phyloP scores from a whole-genome alignment of 2,797 vertebrate genomes.

The Peromyscus attwateri region DNA sequence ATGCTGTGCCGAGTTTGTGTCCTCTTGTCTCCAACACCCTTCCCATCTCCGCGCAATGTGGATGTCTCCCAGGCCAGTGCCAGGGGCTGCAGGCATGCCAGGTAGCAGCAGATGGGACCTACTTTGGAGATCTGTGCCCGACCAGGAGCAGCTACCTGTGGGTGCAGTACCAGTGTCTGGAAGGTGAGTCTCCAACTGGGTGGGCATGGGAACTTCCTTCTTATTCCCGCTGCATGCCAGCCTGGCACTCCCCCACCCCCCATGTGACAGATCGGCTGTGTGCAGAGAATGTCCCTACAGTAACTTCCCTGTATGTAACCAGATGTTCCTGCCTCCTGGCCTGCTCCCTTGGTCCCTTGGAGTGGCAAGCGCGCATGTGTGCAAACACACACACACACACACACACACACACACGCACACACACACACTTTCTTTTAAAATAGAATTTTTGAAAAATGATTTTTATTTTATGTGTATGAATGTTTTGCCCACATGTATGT shows the following conservation, averaged over 20 bases:
- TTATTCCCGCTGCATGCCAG: background rate
- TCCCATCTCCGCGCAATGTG: background rate
- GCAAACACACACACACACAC: no score
- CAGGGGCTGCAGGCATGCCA: conserved; percentile 95
- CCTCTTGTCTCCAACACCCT: background rate
- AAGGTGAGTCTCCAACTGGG: conserved; percentile 90
- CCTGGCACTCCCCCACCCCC: background rate
- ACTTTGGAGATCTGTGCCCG: conserved; percentile 94
- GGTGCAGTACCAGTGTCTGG: conserved; percentile 93
- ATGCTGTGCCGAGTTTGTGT: background rate
- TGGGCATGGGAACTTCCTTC: background rate
- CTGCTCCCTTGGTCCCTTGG: background rate
- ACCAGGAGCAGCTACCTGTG: conserved; percentile 93
- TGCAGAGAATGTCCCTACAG: background rate
- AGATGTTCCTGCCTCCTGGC: background rate
- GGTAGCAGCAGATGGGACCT: conserved; percentile 89
- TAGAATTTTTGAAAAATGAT: background rate
- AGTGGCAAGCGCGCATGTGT: background rate
- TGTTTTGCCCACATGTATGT: background rate
- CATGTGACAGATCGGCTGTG: accelerated
- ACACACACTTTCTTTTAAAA: background rate
- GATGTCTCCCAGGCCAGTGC: conserved; percentile 90
- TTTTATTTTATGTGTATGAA: background rate
- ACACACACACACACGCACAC: no score
- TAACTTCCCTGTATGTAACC: no score